A percentile compares a stretch with the other conserved stretches of the same genome.
These are phyloP conservation scores for Acheta domesticus DNA, from an alignment of 2,888 invertebrate species.

Conservation along the genomic window DNA sequence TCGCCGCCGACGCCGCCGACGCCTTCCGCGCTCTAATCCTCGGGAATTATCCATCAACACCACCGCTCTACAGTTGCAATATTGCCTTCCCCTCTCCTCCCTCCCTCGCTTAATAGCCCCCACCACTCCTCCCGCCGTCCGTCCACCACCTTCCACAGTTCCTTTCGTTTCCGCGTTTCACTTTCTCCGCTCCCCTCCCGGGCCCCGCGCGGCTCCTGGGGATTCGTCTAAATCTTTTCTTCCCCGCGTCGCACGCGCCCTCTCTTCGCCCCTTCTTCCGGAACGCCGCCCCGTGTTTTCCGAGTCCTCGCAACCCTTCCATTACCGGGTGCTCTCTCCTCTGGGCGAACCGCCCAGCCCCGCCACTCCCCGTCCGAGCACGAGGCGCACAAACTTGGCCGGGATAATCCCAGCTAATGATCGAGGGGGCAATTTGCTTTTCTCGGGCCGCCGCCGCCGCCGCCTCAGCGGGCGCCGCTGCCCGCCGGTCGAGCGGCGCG, in stretches of 20 bases:
- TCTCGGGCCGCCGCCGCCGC: not conserved
- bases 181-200: not conserved
- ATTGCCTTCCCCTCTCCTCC: slow-evolving; percentile 27
- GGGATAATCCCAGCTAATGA: slow-evolving; percentile 46
- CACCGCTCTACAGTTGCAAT: slow-evolving; percentile 29
- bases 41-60: slow-evolving; percentile 23
- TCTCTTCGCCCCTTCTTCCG: slow-evolving; percentile 33
- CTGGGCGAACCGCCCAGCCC: not conserved
- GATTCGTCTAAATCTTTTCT: not conserved
- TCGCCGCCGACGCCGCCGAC: not conserved
- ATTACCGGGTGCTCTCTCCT: not conserved
- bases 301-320: slow-evolving; percentile 21
- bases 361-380: not conserved
- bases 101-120: not conserved
- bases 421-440: slow-evolving; percentile 36
- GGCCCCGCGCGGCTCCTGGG: not conserved
- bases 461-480: slow-evolving; percentile 26
- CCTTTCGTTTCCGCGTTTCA: not conserved
- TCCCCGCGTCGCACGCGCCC: not conserved
- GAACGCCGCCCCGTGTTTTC: slow-evolving; percentile 34
- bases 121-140: not conserved
- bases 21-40: not conserved
- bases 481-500: slow-evolving; percentile 5
- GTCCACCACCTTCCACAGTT: not conserved
- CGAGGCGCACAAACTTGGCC: slow-evolving; percentile 20